phyloP scores from a whole-genome alignment of 2,888 invertebrate species.

The Himalopsyche tibetana region DNA sequence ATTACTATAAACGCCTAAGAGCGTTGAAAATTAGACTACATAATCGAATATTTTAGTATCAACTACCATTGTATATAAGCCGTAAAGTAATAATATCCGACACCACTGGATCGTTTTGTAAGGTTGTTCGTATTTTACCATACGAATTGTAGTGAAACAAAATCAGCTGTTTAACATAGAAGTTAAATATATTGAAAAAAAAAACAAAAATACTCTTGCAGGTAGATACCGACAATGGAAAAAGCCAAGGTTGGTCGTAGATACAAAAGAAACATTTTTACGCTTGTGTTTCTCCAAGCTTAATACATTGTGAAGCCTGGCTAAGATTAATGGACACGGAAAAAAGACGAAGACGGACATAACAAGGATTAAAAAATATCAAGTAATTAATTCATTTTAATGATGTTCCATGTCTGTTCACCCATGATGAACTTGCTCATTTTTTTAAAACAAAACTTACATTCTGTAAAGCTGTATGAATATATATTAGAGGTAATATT shows the following conservation, averaged over 20 bases:
- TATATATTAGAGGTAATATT: conserved; percentile 6
- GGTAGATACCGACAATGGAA: background rate
- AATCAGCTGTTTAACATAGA: conserved; percentile 23
- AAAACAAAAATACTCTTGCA: background rate
- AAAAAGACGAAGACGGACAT: conserved; percentile 29
- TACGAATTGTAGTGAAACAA: conserved; percentile 4
- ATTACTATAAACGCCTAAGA: too few relatives aligned
- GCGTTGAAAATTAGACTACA: too few relatives aligned
- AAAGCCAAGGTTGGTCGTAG: conserved; percentile 16
- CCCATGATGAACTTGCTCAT: conserved; percentile 29
- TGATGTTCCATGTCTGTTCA: conserved; percentile 28
- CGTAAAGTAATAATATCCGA: background rate
- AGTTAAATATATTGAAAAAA: conserved; percentile 3
- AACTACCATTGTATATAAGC: too few relatives aligned
- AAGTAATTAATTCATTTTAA: conserved; percentile 34
- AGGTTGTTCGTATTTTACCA: conserved; percentile 10
- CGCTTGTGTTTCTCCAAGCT: background rate
- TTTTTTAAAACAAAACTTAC: conserved; percentile 2
- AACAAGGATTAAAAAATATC: conserved; percentile 34
- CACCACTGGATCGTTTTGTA: conserved; percentile 8
- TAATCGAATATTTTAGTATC: too few relatives aligned
- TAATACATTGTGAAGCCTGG: background rate
- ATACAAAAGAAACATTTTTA: conserved; percentile 14
- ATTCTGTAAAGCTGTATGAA: background rate
- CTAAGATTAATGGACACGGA: conserved; percentile 6